Evolutionary conservation across 2,888 invertebrate species (phyloP).

Genomic region (Empis stercorea): DNA sequence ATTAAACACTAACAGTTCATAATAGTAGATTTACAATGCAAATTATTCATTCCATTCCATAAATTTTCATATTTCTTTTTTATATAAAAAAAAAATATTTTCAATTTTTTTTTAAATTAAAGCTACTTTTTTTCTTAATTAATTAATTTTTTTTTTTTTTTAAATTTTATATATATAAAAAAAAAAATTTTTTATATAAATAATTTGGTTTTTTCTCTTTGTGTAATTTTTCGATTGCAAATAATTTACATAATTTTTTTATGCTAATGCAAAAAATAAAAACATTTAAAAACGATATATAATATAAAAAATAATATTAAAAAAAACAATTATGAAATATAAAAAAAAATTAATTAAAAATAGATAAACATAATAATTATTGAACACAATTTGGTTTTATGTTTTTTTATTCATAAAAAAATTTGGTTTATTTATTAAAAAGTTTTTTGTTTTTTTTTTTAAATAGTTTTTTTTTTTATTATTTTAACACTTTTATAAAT

Average conservation of each 20-base stretch:
- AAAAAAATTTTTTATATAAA: neutral
- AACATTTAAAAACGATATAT: neutral
- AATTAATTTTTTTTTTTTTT: too few relatives aligned
- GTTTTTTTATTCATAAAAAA: neutral
- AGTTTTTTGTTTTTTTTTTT: too few relatives aligned
- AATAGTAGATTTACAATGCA: conserved; percentile 4
- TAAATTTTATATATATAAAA: neutral
- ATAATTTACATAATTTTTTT: too few relatives aligned
- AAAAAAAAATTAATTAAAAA: neutral
- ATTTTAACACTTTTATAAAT: neutral
- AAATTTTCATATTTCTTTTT: too few relatives aligned
- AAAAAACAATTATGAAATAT: neutral
- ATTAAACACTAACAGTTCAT: conserved; percentile 6
- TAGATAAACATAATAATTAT: neutral
- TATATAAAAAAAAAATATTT: neutral
- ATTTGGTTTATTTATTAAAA: neutral
- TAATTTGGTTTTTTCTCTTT: neutral
- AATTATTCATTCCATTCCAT: conserved; percentile 11
- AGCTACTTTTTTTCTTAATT: too few relatives aligned
- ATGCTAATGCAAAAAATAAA: neutral
- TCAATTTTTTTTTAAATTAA: neutral
- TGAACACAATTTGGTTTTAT: neutral
- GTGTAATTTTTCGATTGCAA: too few relatives aligned
- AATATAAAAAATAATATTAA: neutral
- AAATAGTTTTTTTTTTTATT: neutral